Evolutionary conservation across 2,113 vertebrate genomes (phyloP).

Genomic region (Muscicapa adusta): DNA sequence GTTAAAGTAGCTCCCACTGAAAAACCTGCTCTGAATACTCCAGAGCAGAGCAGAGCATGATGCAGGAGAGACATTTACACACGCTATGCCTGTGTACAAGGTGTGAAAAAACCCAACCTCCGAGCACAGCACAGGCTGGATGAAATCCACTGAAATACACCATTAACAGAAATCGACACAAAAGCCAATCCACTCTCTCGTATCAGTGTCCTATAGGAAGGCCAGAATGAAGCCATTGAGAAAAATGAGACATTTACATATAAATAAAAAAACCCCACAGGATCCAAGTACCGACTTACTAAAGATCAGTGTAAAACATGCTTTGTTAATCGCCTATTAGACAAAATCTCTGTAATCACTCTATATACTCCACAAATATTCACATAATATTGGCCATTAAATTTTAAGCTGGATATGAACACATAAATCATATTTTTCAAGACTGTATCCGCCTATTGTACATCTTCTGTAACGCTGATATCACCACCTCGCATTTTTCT

Average conservation of each 20-base stretch:
- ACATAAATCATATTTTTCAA: neutral
- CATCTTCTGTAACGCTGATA: neutral
- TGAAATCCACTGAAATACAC: neutral
- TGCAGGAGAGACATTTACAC: neutral
- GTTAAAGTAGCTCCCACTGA: neutral
- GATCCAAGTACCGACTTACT: neutral
- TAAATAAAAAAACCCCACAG: neutral
- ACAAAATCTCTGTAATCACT: neutral
- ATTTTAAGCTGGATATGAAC: neutral
- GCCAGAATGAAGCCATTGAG: slow-evolving; percentile 26
- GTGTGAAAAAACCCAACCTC: neutral
- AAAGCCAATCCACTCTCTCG: slow-evolving; percentile 23
- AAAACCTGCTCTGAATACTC: neutral
- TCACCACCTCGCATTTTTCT: neutral
- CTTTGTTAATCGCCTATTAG: neutral
- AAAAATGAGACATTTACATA: neutral
- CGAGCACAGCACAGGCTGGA: neutral
- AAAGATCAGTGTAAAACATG: neutral
- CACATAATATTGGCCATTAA: neutral
- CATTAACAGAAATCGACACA: neutral
- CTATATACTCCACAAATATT: neutral
- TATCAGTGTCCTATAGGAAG: slow-evolving; percentile 18
- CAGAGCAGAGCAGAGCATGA: neutral
- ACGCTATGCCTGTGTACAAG: neutral
- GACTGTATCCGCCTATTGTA: neutral